Evolutionary conservation across 2,797 vertebrate species (phyloP), one percentile per base, ranked within the genome.

Genomic region (Moxostoma hubbsi): DNA sequence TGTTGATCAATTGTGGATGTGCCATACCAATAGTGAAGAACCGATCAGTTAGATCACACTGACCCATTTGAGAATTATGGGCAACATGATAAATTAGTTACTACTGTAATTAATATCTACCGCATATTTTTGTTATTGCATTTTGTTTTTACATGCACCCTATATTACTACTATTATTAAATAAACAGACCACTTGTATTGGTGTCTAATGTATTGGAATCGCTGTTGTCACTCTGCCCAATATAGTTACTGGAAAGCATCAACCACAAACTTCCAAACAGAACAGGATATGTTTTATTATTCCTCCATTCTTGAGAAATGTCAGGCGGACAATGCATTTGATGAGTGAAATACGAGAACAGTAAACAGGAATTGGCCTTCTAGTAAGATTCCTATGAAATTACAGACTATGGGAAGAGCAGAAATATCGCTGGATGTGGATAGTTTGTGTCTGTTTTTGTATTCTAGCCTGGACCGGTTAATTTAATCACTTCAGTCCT

Each of bases 1-100:
- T 57, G 51, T 62, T 36, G 75, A 83, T 79, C 73, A 81, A 68
- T 81, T 61, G 82, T 81, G 55, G 16, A 79, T 79, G 66, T 64
- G 50, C 36, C 64, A 72, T 13, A 70, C 54, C 70, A 63, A 71
- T 36, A 64, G 36, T 61, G 24, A 36, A 55, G 36, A 69, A 10
- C 57, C 43, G 12, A 65, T 10, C 15, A 71, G 71, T 71, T 50
- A 63, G 24, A n/a, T 69, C 5, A 36, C 46, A 70, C 15, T 62
- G 66, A 77, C 70, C 36, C n/a, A 46, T 58, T 7, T 50, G 53
- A 58, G 54, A 76, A 16, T 13, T 16, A 49, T 50, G 7, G 3
- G 7, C 12, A n/a, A 77, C 49, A 54, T 51, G 54, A 61, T 15
- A 69, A 13, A 24, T 3, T 9, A 63, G 75, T 13, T 13, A 6